Percentiles rank a stretch among this genome's conserved stretches.
Conservation (phyloP, 1,140 invertebrate genomes). For the Saxidomus purpurata region DNA sequence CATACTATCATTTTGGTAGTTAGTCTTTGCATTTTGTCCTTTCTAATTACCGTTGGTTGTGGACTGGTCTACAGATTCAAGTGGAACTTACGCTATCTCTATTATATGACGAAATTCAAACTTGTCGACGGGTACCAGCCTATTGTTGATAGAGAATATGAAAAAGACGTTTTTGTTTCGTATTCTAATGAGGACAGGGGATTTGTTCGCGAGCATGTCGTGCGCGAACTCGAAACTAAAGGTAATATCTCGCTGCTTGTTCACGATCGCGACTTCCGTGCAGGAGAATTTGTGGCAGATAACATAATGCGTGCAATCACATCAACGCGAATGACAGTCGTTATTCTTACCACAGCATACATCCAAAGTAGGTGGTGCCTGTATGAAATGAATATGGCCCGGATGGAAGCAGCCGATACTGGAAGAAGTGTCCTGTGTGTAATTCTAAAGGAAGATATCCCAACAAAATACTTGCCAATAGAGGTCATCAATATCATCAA, state of each 20-base stretch:
- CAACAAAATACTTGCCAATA: constrained; percentile 38
- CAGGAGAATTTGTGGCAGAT: constrained; percentile 87
- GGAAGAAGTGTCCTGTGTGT: constrained; percentile 71
- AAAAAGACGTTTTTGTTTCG: constrained; percentile 74
- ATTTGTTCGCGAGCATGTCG: constrained; percentile 56
- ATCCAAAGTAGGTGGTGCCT: constrained; percentile 90
- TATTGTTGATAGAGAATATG: constrained; percentile 23
- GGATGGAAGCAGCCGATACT: constrained; percentile 68
- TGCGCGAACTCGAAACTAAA: constrained; percentile 42
- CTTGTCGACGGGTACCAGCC: neutral
- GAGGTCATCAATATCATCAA: constrained; percentile 63
- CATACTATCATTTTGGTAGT: neutral
- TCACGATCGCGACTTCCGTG: constrained; percentile 72
- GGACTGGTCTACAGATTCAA: constrained; percentile 54
- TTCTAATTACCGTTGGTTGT: neutral
- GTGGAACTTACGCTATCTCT: constrained; percentile 65
- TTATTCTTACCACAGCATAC: constrained; percentile 89
- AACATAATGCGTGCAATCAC: constrained; percentile 89
- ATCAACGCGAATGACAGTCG: constrained; percentile 88
- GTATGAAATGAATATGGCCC: constrained; percentile 88
- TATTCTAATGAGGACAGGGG: constrained; percentile 67
- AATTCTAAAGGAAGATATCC: constrained; percentile 67
- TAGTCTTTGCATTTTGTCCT: neutral
- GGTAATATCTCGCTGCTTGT: constrained; percentile 66
- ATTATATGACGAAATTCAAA: constrained; percentile 52